Evolutionary conservation across 2,797 vertebrate species (phyloP).

Genomic region (Hapalemur alaotrensis): DNA sequence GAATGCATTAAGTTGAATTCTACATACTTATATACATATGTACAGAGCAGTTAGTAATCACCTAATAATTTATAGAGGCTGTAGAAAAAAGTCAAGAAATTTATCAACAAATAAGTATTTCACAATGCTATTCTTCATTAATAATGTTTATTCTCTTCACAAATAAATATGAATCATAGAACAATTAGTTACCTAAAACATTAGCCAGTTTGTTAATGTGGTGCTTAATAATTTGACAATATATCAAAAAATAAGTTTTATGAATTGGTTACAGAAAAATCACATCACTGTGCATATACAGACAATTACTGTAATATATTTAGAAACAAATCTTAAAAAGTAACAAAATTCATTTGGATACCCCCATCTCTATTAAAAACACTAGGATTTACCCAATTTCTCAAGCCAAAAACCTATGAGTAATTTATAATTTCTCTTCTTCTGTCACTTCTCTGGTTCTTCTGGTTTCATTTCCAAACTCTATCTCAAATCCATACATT

Average conservation of each 20-base stretch:
- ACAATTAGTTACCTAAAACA: background rate
- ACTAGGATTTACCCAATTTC: accelerated
- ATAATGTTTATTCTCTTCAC: background rate
- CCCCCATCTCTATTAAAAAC: background rate
- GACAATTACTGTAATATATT: background rate
- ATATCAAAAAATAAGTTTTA: background rate
- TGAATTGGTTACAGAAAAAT: background rate
- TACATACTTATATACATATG: background rate
- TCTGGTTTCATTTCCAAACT: background rate
- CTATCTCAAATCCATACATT: background rate
- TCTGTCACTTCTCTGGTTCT: background rate
- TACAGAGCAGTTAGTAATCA: background rate
- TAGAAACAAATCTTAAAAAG: background rate
- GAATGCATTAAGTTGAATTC: background rate
- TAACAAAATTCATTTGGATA: background rate
- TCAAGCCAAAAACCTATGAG: background rate
- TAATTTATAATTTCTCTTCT: background rate
- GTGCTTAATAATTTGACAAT: background rate
- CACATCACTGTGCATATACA: background rate
- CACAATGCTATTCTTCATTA: background rate
- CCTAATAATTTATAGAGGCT: background rate
- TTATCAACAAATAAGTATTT: background rate
- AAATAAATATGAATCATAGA: background rate
- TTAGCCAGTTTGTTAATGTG: background rate
- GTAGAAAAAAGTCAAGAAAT: background rate